Conservation (phyloP, 2,888 invertebrate genomes). For the Heliconius sara region DNA sequence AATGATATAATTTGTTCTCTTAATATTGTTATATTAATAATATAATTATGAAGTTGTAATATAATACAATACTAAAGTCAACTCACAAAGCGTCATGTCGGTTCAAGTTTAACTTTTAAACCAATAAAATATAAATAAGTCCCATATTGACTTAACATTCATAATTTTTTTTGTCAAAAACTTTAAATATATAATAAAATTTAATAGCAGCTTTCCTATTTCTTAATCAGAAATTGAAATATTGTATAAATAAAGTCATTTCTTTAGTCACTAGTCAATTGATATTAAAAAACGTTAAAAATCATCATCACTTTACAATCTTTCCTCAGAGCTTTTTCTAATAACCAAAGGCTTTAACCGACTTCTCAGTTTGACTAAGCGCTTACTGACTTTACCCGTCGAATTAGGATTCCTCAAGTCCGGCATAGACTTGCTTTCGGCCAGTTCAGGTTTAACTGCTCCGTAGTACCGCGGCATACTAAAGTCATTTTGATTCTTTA, state of each 20-base stretch:
- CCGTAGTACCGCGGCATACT: constrained; percentile 87
- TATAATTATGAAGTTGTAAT: neutral
- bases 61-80: neutral
- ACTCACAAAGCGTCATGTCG: neutral
- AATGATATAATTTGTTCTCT: constrained; percentile 12
- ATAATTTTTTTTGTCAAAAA: neutral
- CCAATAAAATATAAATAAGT: neutral
- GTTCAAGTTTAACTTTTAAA: neutral
- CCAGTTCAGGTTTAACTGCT: constrained; percentile 60
- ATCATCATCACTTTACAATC: constrained; percentile 52
- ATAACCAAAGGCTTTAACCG: constrained; percentile 78
- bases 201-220: neutral
- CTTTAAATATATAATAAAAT: neutral
- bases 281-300: neutral
- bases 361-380: constrained; percentile 75
- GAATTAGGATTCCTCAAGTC: constrained; percentile 70
- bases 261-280: no score
- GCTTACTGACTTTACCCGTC: constrained; percentile 71
- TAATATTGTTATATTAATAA: neutral
- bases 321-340: constrained; percentile 76
- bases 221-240: no score
- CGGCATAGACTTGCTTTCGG: constrained; percentile 81
- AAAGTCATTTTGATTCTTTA: constrained; percentile 81
- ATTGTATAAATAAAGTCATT: no score
- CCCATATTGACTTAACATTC: neutral